A percentile compares a stretch with the other conserved stretches of the same genome.
phyloP scores from a whole-genome alignment of 2,797 vertebrate genomes.

The Lophius americanus region DNA sequence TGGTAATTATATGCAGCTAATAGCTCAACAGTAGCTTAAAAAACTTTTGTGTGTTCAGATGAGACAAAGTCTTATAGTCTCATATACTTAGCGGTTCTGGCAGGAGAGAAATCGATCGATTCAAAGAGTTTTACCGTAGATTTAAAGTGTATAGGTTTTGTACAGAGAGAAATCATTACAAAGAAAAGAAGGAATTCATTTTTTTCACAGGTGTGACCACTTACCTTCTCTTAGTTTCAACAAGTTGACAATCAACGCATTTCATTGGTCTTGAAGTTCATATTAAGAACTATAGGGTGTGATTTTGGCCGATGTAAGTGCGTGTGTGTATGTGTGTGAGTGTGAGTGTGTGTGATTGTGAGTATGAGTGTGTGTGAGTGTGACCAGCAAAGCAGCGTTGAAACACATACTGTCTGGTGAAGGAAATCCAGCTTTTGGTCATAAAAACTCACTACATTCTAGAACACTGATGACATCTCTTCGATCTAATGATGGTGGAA shows the following conservation, averaged over 20 bases:
- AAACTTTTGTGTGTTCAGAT: too few relatives aligned
- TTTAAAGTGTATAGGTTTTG: not conserved
- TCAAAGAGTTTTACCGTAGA: too few relatives aligned
- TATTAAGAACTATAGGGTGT: not conserved
- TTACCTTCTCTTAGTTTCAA: not conserved
- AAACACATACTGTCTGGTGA: not conserved
- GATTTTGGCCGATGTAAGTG: not conserved
- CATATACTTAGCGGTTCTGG: too few relatives aligned
- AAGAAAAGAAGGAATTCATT: not conserved
- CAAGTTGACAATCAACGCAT: not conserved
- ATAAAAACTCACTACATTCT: conserved; percentile 7
- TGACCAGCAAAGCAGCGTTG: not conserved
- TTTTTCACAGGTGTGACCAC: not conserved
- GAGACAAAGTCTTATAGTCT: too few relatives aligned
- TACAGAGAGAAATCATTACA: not conserved
- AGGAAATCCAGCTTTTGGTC: conserved; percentile 1
- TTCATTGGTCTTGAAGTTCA: not conserved
- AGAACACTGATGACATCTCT: too few relatives aligned
- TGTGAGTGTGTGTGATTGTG: not conserved
- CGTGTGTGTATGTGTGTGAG: not conserved
- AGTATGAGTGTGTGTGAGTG: not conserved
- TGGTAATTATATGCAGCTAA: too few relatives aligned
- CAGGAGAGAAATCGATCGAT: too few relatives aligned
- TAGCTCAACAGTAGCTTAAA: too few relatives aligned
- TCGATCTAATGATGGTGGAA: conserved; percentile 9